phyloP scores from a whole-genome alignment of 1,140 invertebrate species.

The Caerostris darwini region DNA sequence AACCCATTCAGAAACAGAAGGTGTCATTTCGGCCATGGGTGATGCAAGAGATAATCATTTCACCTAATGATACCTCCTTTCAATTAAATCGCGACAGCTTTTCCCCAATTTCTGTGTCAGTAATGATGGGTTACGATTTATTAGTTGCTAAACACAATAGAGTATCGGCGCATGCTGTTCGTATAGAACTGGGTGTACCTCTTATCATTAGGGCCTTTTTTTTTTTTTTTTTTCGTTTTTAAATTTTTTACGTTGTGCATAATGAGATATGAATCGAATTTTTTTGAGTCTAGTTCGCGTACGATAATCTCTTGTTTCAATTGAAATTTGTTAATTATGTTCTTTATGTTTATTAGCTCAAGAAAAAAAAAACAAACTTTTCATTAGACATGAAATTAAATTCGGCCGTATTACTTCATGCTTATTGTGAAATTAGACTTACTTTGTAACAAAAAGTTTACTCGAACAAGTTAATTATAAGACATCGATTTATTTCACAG shows the following conservation, averaged over 20 bases:
- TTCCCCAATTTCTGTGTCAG: not conserved
- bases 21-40: constrained; percentile 20
- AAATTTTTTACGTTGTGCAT: not conserved
- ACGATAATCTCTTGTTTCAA: not conserved
- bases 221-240: not conserved
- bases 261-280: not conserved
- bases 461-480: too few species aligned
- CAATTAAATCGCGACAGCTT: not conserved
- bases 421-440: too few species aligned
- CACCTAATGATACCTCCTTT: constrained; percentile 8
- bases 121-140: constrained; percentile 21
- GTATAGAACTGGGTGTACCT: not conserved
- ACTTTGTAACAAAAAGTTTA: too few species aligned
- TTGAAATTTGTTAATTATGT: not conserved
- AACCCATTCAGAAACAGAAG: not conserved
- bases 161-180: not conserved
- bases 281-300: not conserved
- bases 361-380: not conserved
- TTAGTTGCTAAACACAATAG: not conserved
- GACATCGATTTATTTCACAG: too few species aligned
- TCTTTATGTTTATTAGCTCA: not conserved
- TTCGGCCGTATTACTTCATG: too few species aligned
- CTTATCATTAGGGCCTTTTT: not conserved
- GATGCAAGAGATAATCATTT: not conserved
- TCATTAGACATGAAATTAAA: too few species aligned